Conservation (phyloP, 2,797 vertebrate species). For the Poeciliopsis paucimaculata region DNA sequence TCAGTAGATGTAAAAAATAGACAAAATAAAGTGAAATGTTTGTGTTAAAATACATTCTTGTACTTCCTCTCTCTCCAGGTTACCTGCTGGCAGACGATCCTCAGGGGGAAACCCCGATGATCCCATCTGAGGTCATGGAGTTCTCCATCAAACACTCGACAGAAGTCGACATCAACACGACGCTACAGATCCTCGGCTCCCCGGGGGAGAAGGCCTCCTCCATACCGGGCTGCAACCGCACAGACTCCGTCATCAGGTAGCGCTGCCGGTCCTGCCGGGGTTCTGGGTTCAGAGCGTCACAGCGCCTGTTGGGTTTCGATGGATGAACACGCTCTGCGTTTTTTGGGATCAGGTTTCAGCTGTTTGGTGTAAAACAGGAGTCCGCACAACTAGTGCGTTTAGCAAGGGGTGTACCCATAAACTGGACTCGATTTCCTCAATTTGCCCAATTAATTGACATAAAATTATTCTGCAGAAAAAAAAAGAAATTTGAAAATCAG, state of each 20-base stretch:
- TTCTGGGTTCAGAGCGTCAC: background rate
- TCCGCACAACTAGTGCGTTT: no score
- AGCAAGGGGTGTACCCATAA: no score
- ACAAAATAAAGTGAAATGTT: background rate
- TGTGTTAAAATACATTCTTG: background rate
- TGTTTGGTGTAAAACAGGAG: no score
- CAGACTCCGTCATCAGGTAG: constrained; percentile 98
- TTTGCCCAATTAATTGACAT: no score
- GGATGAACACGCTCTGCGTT: background rate
- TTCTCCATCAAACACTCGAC: constrained; percentile 98
- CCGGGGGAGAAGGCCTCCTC: constrained; percentile 98
- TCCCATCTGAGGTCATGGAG: constrained; percentile 99
- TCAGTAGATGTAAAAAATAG: background rate
- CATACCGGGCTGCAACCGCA: constrained; percentile 98
- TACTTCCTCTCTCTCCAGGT: constrained; percentile 49
- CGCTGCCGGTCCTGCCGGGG: background rate
- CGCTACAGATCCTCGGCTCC: constrained; percentile 97
- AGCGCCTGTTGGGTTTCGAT: background rate
- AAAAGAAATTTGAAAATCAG: no score
- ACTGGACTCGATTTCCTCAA: no score
- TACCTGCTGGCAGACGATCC: constrained; percentile 96
- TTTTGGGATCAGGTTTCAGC: no score
- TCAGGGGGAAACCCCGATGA: constrained; percentile 97
- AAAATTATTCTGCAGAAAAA: no score
- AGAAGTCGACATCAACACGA: constrained; percentile 98